Conservation (phyloP, 2,113 vertebrate genomes). For the Cyanoliseus patagonus region DNA sequence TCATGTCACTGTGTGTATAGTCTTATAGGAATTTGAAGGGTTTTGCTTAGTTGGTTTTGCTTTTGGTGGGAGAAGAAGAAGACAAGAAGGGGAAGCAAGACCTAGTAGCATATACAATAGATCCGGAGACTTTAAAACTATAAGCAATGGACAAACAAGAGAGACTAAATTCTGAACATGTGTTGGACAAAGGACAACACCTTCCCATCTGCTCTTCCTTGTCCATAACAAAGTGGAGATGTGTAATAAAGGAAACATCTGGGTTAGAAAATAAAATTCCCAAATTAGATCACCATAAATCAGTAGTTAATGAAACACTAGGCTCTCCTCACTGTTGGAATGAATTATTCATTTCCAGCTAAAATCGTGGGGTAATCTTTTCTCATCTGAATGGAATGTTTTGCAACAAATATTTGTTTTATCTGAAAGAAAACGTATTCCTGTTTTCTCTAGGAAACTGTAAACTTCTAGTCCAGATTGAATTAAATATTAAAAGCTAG, state of each 20-base stretch:
- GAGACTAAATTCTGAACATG: not conserved
- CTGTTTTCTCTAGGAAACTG: not conserved
- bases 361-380: not conserved
- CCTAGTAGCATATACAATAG: not conserved
- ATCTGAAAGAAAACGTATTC: slow-evolving; percentile 3
- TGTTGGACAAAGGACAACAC: not conserved
- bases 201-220: not conserved
- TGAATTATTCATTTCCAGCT: slow-evolving; percentile 24
- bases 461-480: not conserved
- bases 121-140: not conserved
- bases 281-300: slow-evolving; percentile 57
- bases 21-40: not conserved
- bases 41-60: not conserved
- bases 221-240: not conserved
- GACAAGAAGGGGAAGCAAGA: not conserved
- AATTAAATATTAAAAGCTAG: not conserved
- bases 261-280: slow-evolving; percentile 56
- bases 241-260: slow-evolving; percentile 52
- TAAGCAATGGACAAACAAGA: not conserved
- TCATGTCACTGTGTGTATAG: not conserved
- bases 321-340: not conserved
- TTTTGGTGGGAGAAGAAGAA: not conserved
- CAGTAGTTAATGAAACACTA: slow-evolving; percentile 20
- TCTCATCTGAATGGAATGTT: slow-evolving; percentile 40
- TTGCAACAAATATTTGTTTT: not conserved